Conservation (phyloP, 2,797 vertebrate genomes). For the Brotula barbata region DNA sequence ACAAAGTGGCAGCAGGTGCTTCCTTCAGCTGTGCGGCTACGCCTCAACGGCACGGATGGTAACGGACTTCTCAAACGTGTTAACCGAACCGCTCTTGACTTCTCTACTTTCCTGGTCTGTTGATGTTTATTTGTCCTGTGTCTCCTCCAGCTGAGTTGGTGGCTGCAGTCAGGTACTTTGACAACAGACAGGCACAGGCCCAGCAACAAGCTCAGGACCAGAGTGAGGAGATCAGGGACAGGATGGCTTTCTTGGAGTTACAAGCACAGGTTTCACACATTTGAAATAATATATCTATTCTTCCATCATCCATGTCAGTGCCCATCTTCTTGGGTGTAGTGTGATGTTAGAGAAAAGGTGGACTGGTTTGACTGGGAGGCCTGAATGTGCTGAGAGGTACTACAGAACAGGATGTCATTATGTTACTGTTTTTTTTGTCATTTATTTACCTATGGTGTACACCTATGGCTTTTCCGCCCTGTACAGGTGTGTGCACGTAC, state of each 20-base stretch:
- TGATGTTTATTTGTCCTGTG: background rate
- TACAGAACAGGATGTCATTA: slow-evolving; percentile 29
- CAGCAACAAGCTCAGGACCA: slow-evolving; percentile 56
- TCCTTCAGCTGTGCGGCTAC: slow-evolving; percentile 70
- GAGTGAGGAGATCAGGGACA: slow-evolving; percentile 69
- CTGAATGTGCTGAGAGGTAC: slow-evolving; percentile 19
- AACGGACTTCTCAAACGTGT: slow-evolving; percentile 13
- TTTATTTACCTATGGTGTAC: no score
- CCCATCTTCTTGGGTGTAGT: background rate
- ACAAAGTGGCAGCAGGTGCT: slow-evolving; percentile 79
- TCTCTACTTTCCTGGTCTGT: background rate
- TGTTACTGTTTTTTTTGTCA: slow-evolving; percentile 9
- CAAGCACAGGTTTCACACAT: slow-evolving; percentile 77
- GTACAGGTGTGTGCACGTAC: no score
- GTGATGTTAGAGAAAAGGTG: background rate
- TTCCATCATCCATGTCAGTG: background rate
- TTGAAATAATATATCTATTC: background rate
- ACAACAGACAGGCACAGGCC: slow-evolving; percentile 69
- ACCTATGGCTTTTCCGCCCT: no score
- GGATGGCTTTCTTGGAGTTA: slow-evolving; percentile 77
- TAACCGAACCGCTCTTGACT: background rate
- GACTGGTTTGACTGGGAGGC: slow-evolving; percentile 4
- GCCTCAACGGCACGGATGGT: slow-evolving; percentile 81
- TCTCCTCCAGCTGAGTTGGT: slow-evolving; percentile 73
- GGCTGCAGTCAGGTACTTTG: slow-evolving; percentile 75